Evolutionary conservation across 2,113 vertebrate species (phyloP).

Genomic region (Coryphaenoides rupestris): DNA sequence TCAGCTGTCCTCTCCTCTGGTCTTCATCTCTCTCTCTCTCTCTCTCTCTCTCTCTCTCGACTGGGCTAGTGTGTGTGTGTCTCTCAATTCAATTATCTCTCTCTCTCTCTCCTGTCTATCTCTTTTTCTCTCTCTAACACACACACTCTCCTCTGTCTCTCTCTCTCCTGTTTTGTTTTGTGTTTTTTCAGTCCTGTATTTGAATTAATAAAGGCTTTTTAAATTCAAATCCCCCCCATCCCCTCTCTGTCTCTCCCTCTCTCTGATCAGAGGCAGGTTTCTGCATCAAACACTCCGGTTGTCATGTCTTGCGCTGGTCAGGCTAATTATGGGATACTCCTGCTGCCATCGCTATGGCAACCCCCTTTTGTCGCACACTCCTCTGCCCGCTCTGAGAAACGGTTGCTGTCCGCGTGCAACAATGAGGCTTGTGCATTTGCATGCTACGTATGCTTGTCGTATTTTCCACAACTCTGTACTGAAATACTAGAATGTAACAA

Average conservation of each 20-base stretch:
- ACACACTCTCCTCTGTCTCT: rapidly evolving
- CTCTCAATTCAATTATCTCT: too few relatives aligned
- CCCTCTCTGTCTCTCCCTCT: background rate
- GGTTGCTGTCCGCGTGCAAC: conserved; percentile 20
- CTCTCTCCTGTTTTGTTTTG: too few relatives aligned
- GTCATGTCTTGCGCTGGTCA: conserved; percentile 4
- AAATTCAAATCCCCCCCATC: too few relatives aligned
- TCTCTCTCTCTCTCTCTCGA: too few relatives aligned
- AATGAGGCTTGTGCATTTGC: conserved; percentile 28
- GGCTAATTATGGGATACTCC: conserved; percentile 42
- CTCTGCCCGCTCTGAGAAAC: conserved; percentile 37
- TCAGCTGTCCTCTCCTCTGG: too few relatives aligned
- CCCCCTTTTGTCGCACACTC: conserved; percentile 40
- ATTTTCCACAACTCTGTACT: conserved; percentile 2
- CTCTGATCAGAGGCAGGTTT: conserved; percentile 37
- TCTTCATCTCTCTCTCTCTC: too few relatives aligned
- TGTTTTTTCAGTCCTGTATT: too few relatives aligned
- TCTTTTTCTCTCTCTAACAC: too few relatives aligned
- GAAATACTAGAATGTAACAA: background rate
- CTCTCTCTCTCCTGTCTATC: too few relatives aligned
- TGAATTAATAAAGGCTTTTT: too few relatives aligned
- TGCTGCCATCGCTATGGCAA: conserved; percentile 49
- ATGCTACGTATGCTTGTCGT: conserved; percentile 25
- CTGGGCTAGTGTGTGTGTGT: too few relatives aligned
- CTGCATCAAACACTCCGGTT: conserved; percentile 41